Evolutionary conservation across 2,888 invertebrate genomes (phyloP).

Genomic region (Cheilosia vernalis): DNA sequence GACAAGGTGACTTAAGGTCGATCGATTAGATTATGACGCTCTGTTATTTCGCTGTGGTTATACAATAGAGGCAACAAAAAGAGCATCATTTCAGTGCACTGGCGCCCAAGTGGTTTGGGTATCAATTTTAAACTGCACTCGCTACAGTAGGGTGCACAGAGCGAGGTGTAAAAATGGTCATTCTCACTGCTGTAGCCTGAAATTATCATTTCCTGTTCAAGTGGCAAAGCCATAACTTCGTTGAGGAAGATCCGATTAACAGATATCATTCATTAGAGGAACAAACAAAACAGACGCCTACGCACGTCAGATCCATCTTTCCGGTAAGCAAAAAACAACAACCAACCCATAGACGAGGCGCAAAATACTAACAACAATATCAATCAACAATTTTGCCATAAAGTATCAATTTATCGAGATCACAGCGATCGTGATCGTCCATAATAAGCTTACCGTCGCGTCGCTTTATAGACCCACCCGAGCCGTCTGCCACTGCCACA

Average conservation of each 20-base stretch:
- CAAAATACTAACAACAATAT: slow-evolving; percentile 23
- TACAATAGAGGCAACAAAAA: background rate
- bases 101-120: slow-evolving; percentile 35
- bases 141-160: background rate
- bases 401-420: slow-evolving; percentile 64
- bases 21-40: slow-evolving; percentile 16
- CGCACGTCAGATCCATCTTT: background rate
- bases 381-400: slow-evolving; percentile 63
- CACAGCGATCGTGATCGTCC: slow-evolving; percentile 2
- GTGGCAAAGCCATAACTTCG: background rate
- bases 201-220: background rate
- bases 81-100: slow-evolving; percentile 15
- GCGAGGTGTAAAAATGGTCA: background rate
- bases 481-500: slow-evolving; percentile 26
- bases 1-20: slow-evolving; percentile 69
- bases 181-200: too few relatives aligned
- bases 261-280: slow-evolving; percentile 22
- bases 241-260: slow-evolving; percentile 1
- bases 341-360: background rate
- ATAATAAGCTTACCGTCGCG: slow-evolving; percentile 26
- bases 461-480: background rate
- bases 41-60: slow-evolving; percentile 14
- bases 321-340: slow-evolving; percentile 18
- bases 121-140: slow-evolving; percentile 7
- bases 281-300: background rate